A percentile compares a stretch with the other conserved stretches of the same genome.
Conservation (phyloP, 1,140 invertebrate species). For the Uloborus diversus region DNA sequence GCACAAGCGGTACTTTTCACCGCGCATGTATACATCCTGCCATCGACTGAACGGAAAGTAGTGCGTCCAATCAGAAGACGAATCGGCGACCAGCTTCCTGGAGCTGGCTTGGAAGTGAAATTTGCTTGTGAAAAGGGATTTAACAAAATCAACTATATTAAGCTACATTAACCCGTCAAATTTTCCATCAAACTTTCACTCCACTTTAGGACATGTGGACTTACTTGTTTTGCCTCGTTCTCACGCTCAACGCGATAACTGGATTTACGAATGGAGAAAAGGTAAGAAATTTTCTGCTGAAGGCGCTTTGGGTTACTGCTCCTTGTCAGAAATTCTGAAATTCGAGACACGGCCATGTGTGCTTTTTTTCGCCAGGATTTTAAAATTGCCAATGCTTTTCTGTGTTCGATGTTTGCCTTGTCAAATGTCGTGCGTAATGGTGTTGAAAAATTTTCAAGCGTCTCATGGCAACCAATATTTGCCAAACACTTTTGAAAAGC, state of each 20-base stretch:
- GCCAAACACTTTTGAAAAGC: no score
- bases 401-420: no score
- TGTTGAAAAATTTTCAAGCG: no score
- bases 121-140: neutral
- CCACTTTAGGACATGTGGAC: slow-evolving; percentile 32
- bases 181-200: no score
- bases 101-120: slow-evolving; percentile 29
- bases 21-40: no score
- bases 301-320: slow-evolving; percentile 43
- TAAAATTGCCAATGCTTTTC: no score
- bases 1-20: neutral
- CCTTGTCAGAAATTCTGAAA: no score
- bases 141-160: slow-evolving; percentile 23
- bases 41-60: slow-evolving; percentile 22
- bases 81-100: slow-evolving; percentile 34
- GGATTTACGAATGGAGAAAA: slow-evolving; percentile 48
- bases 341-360: no score
- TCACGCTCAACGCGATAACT: slow-evolving; percentile 26
- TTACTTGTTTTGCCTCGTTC: slow-evolving; percentile 33
- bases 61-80: slow-evolving; percentile 36
- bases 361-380: no score
- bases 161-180: no score
- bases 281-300: slow-evolving; percentile 29
- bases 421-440: no score
- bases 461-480: no score